Conservation (phyloP, 2,113 vertebrate genomes). For the Noturus placidus region DNA sequence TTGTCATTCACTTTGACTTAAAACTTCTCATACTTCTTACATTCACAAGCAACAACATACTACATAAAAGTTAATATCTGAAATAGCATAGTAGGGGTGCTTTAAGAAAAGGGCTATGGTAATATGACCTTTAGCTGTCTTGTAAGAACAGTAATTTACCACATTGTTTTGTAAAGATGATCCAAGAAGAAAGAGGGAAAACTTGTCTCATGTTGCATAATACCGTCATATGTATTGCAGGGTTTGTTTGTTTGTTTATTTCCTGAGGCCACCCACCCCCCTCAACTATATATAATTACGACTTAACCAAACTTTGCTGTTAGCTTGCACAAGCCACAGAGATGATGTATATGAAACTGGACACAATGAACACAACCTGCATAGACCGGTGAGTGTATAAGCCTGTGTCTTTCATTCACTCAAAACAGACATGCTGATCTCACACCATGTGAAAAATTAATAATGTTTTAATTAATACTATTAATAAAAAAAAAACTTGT, state of each 20-base stretch:
- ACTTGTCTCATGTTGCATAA: neutral
- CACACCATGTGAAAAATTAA: neutral
- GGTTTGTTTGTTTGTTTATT: neutral
- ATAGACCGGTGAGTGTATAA: slow-evolving; percentile 81
- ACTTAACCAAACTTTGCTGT: slow-evolving; percentile 69
- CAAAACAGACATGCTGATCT: neutral
- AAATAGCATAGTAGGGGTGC: too few relatives aligned
- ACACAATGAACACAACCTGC: slow-evolving; percentile 94
- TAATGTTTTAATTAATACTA: neutral
- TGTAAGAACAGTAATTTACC: neutral
- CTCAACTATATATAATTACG: neutral
- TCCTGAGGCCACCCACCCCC: too few relatives aligned
- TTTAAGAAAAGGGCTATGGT: neutral
- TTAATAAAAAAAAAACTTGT: neutral
- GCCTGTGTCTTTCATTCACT: neutral
- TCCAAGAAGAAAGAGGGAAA: neutral
- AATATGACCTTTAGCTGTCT: neutral
- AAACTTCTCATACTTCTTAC: too few relatives aligned
- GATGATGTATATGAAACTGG: slow-evolving; percentile 97
- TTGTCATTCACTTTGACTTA: too few relatives aligned
- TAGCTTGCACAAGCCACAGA: slow-evolving; percentile 97
- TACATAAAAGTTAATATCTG: too few relatives aligned
- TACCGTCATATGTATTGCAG: too few relatives aligned
- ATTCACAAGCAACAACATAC: too few relatives aligned
- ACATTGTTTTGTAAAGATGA: neutral